phyloP scores from a whole-genome alignment of 2,113 vertebrate species.

The Spermophilus dauricus region DNA sequence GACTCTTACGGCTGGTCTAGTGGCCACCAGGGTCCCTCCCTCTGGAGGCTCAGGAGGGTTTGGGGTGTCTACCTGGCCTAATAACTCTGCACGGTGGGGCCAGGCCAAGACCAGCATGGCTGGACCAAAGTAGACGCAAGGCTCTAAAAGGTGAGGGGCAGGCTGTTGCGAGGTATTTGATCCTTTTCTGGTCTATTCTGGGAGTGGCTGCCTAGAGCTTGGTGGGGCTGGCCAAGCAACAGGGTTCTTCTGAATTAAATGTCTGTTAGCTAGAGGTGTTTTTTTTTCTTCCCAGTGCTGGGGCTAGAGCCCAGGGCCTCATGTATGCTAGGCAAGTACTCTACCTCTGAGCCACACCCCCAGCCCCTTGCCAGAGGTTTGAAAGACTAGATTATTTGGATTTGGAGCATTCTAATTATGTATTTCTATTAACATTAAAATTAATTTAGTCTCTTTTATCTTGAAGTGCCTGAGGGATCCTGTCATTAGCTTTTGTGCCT shows the following conservation, averaged over 20 bases:
- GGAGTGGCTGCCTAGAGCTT: background rate
- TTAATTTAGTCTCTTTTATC: conserved; percentile 75
- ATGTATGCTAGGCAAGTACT: background rate
- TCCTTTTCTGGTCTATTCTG: background rate
- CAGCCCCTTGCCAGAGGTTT: conserved; percentile 47
- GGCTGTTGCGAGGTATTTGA: background rate
- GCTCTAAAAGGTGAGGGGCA: background rate
- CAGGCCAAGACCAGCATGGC: background rate
- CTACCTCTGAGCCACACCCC: background rate
- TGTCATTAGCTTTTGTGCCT: conserved; percentile 55
- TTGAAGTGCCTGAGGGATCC: conserved; percentile 73
- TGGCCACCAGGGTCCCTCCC: background rate
- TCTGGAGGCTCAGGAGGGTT: background rate
- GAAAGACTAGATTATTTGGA: conserved; percentile 67
- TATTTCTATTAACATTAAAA: conserved; percentile 75
- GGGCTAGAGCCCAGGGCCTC: background rate
- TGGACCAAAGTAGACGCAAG: background rate
- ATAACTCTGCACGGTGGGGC: background rate
- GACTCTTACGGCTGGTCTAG: background rate
- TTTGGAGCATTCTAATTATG: conserved; percentile 78
- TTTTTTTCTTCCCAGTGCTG: background rate
- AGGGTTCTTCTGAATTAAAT: background rate
- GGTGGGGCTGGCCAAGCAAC: background rate
- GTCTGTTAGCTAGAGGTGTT: conserved; percentile 58
- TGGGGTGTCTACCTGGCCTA: background rate